Base-by-base conservation (phyloP, 2,113 vertebrate genomes). In the Indri indri region DNA sequence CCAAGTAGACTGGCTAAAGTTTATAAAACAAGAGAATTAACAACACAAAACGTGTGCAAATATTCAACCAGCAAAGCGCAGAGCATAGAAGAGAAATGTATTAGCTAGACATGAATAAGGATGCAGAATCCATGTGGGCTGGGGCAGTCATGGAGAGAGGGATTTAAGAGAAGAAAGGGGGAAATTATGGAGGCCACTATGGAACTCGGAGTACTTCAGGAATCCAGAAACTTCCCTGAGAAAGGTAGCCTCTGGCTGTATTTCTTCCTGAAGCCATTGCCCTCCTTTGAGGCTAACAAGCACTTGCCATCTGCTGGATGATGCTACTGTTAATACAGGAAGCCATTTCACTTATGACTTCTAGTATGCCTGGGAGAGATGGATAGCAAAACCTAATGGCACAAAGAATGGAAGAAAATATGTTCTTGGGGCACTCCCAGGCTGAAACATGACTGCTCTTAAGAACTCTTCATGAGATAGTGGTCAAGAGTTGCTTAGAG, bases 341-440 rank as follows among this genome's bases (percentile, higher is more conserved):
- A 95, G 61, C 79, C 8, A 37, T 32, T 84, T 76, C 71, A 32
- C 37, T 89, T 66, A 63, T 37, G 89, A 83, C 52, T 83, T 89
- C 66, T 83, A 52, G 63, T 91, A 47, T 70, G 63, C 57, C 57
- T 50, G 7, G n/a, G 70, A 84, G 63, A 92, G n/a, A 63, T 7
- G 34, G 47, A 81, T 12, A 42, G 30, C 61, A 93, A 92, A 95
- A 79, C 90, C 88, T 71, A 81, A 90, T 25, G 85, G 45, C n/a
- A 76, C 30, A 5, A 2, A 40, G 37, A 73, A 86, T n/a, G 30
- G 59, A 91, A 45, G 34, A 71, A 77, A 76, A n/a, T 50, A 68
- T 25, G 34, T 90, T 90, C 71, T 65, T 34, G 68, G 57, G 70
- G 90, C 71, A 22, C 65, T 90, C 63, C 45, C 59, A 90, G 84